phyloP scores from a whole-genome alignment of 2,888 invertebrate species.

The Subacronicta megacephala region DNA sequence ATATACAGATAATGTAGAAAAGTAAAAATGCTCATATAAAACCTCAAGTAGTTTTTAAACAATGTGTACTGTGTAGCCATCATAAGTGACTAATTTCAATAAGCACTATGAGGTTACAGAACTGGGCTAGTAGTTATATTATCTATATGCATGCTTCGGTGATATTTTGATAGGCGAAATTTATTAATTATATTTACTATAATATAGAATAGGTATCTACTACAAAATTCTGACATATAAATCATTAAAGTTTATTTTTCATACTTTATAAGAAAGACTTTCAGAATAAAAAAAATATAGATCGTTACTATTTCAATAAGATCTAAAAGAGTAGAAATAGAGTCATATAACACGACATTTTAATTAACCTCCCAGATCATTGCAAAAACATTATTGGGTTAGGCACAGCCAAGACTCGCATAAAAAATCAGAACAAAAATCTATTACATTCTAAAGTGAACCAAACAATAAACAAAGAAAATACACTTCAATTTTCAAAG shows the following conservation, averaged over 20 bases:
- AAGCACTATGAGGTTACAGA: slow-evolving; percentile 22
- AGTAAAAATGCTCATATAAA: too few species aligned
- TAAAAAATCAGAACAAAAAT: slow-evolving; percentile 2
- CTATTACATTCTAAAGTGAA: slow-evolving; percentile 14
- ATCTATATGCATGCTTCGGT: too few species aligned
- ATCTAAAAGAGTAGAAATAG: not conserved
- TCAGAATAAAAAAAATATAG: not conserved
- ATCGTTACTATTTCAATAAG: not conserved
- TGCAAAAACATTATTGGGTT: not conserved
- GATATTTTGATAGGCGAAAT: too few species aligned
- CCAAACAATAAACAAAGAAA: slow-evolving; percentile 28
- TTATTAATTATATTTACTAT: too few species aligned
- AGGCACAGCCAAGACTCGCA: not conserved
- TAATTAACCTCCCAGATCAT: slow-evolving; percentile 1
- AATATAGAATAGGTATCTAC: too few species aligned
- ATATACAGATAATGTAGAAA: too few species aligned
- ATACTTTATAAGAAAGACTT: not conserved
- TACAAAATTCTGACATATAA: too few species aligned
- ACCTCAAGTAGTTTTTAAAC: too few species aligned
- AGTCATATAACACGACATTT: not conserved
- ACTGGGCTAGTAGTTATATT: not conserved
- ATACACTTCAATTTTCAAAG: slow-evolving; percentile 22
- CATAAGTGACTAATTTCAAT: slow-evolving; percentile 23
- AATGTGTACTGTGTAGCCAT: too few species aligned
- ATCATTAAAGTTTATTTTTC: too few species aligned